Evolutionary conservation across 2,888 invertebrate genomes (phyloP), one percentile per base, ranked within the genome.

Genomic region (Aphodius sticticus): DNA sequence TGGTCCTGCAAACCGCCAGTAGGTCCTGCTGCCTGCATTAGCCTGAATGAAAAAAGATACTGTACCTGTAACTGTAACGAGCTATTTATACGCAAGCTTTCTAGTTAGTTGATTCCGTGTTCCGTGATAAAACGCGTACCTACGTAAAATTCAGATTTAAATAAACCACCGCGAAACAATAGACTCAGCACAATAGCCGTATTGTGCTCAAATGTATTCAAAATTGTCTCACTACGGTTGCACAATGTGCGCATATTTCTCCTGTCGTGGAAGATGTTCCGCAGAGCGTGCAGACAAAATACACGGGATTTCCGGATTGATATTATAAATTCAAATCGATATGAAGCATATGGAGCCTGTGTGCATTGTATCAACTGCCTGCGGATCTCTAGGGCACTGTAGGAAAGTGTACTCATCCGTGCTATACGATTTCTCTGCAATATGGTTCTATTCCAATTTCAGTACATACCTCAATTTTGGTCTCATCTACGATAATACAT

Each of bases 271-370:
- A 53, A 53, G 53, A 53, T 53, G 53, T 12, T 53, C 53, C 12
- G 53, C 53, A 12, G 53, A 53, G 53, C 53, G 53, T 53, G 53
- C 6, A 53, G 53, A 53, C 53, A 53, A 53, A 53, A 53, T 53
- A 53, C 53, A 53, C 7, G 9, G 53, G 53, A 53, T 53, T 53
- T 53, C 53, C 53, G 53, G 1, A 53, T 3, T 53, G 53, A 53
- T 53, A 53, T 53, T 53, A 53, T 53, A 53, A 53, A 53, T 53
- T 53, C 53, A 53, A 53, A 53, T 53, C 53, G 53, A 53, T 53
- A 53, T 53, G 53, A 53, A 53, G 26, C 53, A 12, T 53, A 53
- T 53, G 53, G 53, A 7, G 9, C 53, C 53, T 53, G 53, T 53
- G 53, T 53, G 53, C 53, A 53, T 12, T 53, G 53, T 53, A 53